Conservation (phyloP, 2,113 vertebrate species). For the Rallus limicola region DNA sequence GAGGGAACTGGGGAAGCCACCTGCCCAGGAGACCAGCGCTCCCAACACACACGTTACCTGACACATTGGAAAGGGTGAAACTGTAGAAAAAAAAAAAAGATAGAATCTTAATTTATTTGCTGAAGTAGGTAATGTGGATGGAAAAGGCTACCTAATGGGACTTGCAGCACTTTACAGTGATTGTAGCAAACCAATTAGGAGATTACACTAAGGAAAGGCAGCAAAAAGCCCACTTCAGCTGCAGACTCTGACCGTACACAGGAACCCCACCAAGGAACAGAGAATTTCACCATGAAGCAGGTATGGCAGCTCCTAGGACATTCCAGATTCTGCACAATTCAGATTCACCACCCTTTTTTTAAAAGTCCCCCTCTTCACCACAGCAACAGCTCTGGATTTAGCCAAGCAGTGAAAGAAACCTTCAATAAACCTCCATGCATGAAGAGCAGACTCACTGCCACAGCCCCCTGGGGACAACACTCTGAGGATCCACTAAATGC, state of each 20-base stretch:
- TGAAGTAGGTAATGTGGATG: not conserved
- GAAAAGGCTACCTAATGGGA: not conserved
- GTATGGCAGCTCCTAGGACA: not conserved
- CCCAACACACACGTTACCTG: not conserved
- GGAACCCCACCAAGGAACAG: not conserved
- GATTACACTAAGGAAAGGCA: not conserved
- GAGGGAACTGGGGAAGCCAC: not conserved
- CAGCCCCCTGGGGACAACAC: not conserved
- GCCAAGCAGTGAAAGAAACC: not conserved
- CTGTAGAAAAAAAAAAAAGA: not conserved
- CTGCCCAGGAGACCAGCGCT: accelerated
- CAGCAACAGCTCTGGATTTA: not conserved
- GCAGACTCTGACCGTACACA: not conserved
- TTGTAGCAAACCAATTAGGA: not conserved
- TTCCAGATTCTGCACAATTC: not conserved
- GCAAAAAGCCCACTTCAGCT: not conserved
- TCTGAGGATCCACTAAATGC: not conserved
- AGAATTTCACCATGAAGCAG: not conserved
- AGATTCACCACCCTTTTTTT: not conserved
- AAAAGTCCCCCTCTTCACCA: not conserved
- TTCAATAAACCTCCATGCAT: not conserved
- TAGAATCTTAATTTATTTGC: not conserved
- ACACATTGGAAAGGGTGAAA: not conserved
- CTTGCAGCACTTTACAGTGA: not conserved
- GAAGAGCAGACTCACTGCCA: not conserved